Evolutionary conservation across 2,113 vertebrate species (phyloP).

Genomic region (Hystrix brachyura): DNA sequence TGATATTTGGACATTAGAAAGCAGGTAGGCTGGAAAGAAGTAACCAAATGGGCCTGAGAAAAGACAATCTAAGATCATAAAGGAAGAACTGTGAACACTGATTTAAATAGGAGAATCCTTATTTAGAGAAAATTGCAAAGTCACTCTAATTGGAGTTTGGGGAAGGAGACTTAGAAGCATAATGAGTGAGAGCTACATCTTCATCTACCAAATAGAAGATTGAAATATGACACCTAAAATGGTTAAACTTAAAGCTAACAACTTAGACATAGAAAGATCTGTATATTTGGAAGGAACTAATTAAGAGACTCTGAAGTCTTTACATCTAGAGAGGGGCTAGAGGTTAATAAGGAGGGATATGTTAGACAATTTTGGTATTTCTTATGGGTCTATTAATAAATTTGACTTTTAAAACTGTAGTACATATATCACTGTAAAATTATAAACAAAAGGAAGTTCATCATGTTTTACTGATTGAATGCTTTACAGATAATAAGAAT

Average conservation of each 20-base stretch:
- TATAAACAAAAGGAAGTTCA: neutral
- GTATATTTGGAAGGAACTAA: neutral
- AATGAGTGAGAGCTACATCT: neutral
- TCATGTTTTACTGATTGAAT: conserved; percentile 13
- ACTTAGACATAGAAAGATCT: neutral
- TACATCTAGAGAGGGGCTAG: neutral
- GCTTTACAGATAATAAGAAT: neutral
- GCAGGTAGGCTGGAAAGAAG: neutral
- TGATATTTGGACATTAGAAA: neutral
- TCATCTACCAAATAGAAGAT: neutral
- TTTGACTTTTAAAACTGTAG: conserved; percentile 20
- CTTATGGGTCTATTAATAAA: neutral
- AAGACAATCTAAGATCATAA: neutral
- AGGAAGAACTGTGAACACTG: neutral
- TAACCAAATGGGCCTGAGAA: neutral
- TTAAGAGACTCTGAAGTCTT: neutral
- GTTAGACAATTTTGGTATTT: neutral
- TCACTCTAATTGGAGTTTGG: neutral
- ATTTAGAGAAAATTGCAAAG: neutral
- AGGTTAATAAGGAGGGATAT: neutral
- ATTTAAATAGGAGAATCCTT: neutral
- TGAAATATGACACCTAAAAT: neutral
- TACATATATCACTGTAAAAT: neutral
- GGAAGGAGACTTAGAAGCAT: neutral
- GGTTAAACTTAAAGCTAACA: neutral